phyloP scores from a whole-genome alignment of 2,113 vertebrate species.

The Tor tambroides region DNA sequence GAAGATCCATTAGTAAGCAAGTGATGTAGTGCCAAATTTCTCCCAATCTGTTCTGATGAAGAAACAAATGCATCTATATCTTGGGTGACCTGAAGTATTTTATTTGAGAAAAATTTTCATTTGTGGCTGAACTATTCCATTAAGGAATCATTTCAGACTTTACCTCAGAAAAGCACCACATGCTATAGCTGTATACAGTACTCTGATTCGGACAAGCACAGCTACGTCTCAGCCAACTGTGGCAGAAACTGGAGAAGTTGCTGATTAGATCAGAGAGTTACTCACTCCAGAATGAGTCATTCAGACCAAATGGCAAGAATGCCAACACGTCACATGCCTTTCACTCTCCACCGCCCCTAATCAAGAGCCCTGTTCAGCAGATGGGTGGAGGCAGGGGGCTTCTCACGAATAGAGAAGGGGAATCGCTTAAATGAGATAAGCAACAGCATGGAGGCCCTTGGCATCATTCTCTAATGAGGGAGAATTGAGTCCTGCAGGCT shows the following conservation, averaged over 20 bases:
- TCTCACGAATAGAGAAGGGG: conserved; percentile 5
- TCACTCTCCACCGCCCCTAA: conserved; percentile 38
- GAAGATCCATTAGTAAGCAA: too few relatives aligned
- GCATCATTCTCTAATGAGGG: conserved; percentile 23
- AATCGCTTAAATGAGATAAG: conserved; percentile 28
- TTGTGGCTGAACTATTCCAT: background rate
- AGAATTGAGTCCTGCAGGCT: conserved; percentile 27
- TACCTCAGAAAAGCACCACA: conserved; percentile 1
- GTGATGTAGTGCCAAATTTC: too few relatives aligned
- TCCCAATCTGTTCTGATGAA: too few relatives aligned
- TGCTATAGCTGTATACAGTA: too few relatives aligned
- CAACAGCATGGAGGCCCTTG: conserved; percentile 18
- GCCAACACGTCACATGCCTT: conserved; percentile 30
- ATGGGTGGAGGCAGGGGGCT: conserved; percentile 25
- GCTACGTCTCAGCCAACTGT: background rate
- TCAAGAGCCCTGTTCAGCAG: conserved; percentile 36
- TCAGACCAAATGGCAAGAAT: conserved; percentile 28
- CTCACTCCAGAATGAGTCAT: conserved; percentile 45
- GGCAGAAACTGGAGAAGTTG: conserved; percentile 17
- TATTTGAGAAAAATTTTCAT: too few relatives aligned
- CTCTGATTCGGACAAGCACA: background rate
- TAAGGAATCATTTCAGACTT: background rate
- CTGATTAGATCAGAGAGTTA: conserved; percentile 37
- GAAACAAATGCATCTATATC: too few relatives aligned
- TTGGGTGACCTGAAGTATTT: too few relatives aligned